These are phyloP conservation scores for Botia almorhae DNA, from an alignment of 2,797 vertebrate species.

Conservation along the genomic window DNA sequence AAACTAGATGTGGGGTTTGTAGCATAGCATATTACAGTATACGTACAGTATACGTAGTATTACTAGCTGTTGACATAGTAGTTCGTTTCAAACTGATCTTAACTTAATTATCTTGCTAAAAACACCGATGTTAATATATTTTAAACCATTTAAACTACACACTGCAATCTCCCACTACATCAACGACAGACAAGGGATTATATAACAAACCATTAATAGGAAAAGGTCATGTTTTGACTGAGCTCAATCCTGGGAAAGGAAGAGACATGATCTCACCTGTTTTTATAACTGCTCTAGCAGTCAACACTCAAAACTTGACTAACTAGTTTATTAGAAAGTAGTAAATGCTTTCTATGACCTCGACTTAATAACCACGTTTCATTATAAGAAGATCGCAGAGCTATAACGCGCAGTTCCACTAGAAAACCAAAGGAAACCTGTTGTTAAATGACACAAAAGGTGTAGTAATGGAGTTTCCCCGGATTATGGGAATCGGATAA, in stretches of 20 bases:
- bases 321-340: not conserved
- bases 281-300: not conserved
- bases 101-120: no score
- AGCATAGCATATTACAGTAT: no score
- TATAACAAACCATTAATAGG: not conserved
- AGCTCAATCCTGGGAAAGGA: not conserved
- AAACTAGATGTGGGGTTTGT: no score
- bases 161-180: no score
- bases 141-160: no score
- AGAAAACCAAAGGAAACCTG: not conserved
- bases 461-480: constrained; percentile 17
- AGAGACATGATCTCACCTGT: not conserved
- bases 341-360: not conserved
- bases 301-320: not conserved
- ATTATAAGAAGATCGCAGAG: not conserved
- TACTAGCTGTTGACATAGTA: no score
- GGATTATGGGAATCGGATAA: constrained; percentile 31
- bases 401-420: not conserved
- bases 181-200: not conserved
- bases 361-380: not conserved
- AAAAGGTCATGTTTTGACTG: constrained; percentile 35
- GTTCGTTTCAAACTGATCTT: no score
- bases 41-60: no score
- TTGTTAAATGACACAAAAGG: constrained; percentile 11
- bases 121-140: no score